Evolutionary conservation across 1,140 invertebrate genomes (phyloP).

Genomic region (Cotesia typhae): DNA sequence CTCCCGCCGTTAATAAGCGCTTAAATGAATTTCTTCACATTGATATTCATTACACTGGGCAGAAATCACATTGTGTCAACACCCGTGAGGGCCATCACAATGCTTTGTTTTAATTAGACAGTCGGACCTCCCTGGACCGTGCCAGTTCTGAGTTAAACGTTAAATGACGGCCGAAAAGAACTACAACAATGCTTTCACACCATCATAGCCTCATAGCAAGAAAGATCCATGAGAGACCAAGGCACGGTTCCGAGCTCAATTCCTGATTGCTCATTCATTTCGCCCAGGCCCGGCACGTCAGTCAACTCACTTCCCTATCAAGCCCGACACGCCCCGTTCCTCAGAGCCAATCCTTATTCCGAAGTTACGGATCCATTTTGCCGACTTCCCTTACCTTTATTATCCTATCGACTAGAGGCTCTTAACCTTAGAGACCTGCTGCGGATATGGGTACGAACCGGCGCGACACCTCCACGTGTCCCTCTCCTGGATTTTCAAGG

Average conservation of each 20-base stretch:
- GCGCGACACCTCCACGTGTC: constrained; percentile 66
- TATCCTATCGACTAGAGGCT: constrained; percentile 90
- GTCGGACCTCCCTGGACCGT: constrained; percentile 80
- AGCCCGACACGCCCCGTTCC: constrained; percentile 74
- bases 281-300: constrained; percentile 58
- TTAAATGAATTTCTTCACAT: constrained; percentile 58
- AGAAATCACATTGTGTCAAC: constrained; percentile 80
- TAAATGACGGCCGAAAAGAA: constrained; percentile 60
- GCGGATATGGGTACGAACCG: constrained; percentile 50
- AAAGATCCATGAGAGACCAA: constrained; percentile 21
- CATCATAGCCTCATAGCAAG: no score
- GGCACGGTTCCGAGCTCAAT: constrained; percentile 47
- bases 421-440: constrained; percentile 82
- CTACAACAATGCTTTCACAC: no score
- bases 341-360: constrained; percentile 83
- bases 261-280: constrained; percentile 40
- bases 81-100: constrained; percentile 69
- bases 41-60: constrained; percentile 81
- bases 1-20: background rate
- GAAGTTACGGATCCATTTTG: constrained; percentile 86
- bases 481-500: constrained; percentile 79
- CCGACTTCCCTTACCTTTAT: constrained; percentile 89
- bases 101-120: constrained; percentile 91
- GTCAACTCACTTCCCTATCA: constrained; percentile 59
- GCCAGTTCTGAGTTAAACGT: constrained; percentile 82